These are phyloP conservation scores for Potamilus streckersoni DNA, from an alignment of 1,140 invertebrate genomes.

Conservation along the genomic window DNA sequence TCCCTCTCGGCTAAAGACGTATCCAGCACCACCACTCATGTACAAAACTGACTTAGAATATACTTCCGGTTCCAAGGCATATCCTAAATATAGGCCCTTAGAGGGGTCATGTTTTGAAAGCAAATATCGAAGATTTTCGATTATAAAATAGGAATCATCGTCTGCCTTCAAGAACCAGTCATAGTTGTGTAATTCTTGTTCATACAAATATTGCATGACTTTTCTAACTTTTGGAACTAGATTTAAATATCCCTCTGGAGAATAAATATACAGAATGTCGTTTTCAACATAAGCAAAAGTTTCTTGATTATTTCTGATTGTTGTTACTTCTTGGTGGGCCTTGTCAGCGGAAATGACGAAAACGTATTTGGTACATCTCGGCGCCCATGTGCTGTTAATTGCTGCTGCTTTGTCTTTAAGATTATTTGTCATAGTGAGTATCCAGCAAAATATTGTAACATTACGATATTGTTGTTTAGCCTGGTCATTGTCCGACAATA, in stretches of 20 bases:
- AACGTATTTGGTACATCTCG: slow-evolving; percentile 87
- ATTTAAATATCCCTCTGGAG: slow-evolving; percentile 31
- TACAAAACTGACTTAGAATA: slow-evolving; percentile 6
- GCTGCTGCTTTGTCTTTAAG: slow-evolving; percentile 91
- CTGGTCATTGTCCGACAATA: slow-evolving; percentile 17
- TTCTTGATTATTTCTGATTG: not conserved
- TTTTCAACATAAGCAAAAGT: not conserved
- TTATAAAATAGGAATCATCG: slow-evolving; percentile 81
- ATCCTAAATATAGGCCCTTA: slow-evolving; percentile 37
- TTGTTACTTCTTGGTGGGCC: slow-evolving; percentile 41
- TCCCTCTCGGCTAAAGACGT: slow-evolving; percentile 28
- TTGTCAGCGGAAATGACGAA: slow-evolving; percentile 70
- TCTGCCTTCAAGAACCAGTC: slow-evolving; percentile 58
- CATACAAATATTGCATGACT: slow-evolving; percentile 26
- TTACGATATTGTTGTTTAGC: slow-evolving; percentile 14
- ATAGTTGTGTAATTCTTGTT: slow-evolving; percentile 34
- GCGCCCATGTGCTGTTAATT: slow-evolving; percentile 95
- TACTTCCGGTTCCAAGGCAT: slow-evolving; percentile 1
- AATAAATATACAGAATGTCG: slow-evolving; percentile 24
- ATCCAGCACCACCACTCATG: slow-evolving; percentile 34
- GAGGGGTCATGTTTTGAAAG: slow-evolving; percentile 70
- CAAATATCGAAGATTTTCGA: slow-evolving; percentile 92
- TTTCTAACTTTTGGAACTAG: slow-evolving; percentile 26
- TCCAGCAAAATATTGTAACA: slow-evolving; percentile 72
- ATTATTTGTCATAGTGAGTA: slow-evolving; percentile 91